Evolutionary conservation across 2,113 vertebrate species (phyloP).

Genomic region (Rhadina sibilatrix): DNA sequence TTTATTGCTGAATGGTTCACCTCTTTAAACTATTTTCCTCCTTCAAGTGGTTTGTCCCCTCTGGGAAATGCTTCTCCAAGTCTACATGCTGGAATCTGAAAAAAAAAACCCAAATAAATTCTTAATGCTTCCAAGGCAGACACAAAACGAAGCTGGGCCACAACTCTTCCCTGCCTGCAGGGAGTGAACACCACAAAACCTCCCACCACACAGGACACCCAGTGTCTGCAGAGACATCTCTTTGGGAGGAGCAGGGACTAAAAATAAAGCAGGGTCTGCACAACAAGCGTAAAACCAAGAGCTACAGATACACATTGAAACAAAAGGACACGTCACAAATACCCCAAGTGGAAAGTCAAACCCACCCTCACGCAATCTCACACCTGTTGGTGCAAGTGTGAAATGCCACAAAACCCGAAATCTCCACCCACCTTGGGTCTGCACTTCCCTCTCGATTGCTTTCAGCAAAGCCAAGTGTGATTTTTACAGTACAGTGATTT

Average conservation of each 20-base stretch:
- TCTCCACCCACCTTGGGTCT: background rate
- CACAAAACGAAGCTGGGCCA: background rate
- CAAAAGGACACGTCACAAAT: background rate
- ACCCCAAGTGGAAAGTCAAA: background rate
- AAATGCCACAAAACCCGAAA: background rate
- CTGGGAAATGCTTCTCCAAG: background rate
- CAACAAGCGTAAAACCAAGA: background rate
- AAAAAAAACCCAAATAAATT: background rate
- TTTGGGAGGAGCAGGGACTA: background rate
- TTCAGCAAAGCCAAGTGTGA: background rate
- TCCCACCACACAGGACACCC: background rate
- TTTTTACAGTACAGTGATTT: background rate
- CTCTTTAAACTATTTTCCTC: background rate
- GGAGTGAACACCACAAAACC: background rate
- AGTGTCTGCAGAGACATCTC: background rate
- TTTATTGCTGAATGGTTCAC: background rate
- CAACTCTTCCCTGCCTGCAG: background rate
- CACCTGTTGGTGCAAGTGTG: background rate
- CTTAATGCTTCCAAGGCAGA: background rate
- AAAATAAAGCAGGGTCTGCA: slow-evolving; percentile 9
- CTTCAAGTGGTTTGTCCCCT: background rate
- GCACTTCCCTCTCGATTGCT: background rate
- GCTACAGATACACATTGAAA: background rate
- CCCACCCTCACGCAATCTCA: background rate
- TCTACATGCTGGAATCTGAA: background rate